Base-by-base conservation (phyloP, 2,113 vertebrate genomes). In the Rhea americana region DNA sequence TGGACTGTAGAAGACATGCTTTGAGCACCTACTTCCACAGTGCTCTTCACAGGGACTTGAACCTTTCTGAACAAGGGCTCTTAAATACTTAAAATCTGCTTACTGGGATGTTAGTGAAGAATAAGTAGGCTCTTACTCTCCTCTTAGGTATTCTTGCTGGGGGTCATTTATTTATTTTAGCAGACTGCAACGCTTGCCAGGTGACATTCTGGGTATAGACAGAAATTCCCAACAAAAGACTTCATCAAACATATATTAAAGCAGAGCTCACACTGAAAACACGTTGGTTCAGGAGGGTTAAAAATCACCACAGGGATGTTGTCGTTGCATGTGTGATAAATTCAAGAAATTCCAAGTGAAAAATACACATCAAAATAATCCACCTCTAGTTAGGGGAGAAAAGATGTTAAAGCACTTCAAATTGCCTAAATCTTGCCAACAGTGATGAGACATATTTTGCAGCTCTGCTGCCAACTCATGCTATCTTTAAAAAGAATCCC, bases 401-500 rank as follows among this genome's bases (percentile, higher is more conserved):
- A 86, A 78, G 25, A 89, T 58, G 35, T 73, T 84, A 13, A 70
- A 55, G 37, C 59, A 25, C n/a, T 81, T 93, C 41, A 84, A 47
- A 71, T 82, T 77, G 45, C 61, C 87, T 84, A 53, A 58, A 55
- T 78, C 1, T 14, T 66, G 66, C 28, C 84, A 62, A 45, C 80
- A 92, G 77, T 53, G 77, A 32, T 48, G 47, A 89, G 90, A 91
- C 72, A 45, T 71, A 62, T 84, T 92, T 68, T 76, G 48, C 72
- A 39, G n/a, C 72, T 93, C 58, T 82, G 58, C 58, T 90, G 80
- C 89, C 86, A 94, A 65, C 63, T 93, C 0, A 19, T 51, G 63
- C 67, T 92, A 65, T 71, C 83, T 88, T 85, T 93, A 88, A 94
- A 93, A 92, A 85, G 79, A 93, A 93, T 88, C 63, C 48, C 91